Percentiles rank a stretch among this genome's conserved stretches.
Conservation (phyloP, 2,888 invertebrate genomes). For the Orthosia cruda region DNA sequence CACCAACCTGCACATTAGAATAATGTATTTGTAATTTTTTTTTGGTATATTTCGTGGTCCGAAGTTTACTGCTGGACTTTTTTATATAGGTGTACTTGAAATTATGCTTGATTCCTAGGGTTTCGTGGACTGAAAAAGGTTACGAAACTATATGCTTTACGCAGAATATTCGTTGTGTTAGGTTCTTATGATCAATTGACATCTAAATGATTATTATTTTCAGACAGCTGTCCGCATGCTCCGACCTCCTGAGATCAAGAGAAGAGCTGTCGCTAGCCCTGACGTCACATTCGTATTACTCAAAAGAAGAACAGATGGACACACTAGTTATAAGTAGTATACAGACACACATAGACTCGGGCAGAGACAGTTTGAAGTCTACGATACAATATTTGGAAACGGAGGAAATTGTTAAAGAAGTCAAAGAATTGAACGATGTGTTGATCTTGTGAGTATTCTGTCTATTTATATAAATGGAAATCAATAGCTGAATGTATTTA, state of each 20-base stretch:
- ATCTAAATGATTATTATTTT: conserved; percentile 33
- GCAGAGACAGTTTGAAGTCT: conserved; percentile 76
- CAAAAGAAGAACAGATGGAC: conserved; percentile 52
- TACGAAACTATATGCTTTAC: too few species aligned
- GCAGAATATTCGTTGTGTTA: too few species aligned
- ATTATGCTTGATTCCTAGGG: too few species aligned
- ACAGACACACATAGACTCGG: conserved; percentile 74
- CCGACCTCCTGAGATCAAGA: conserved; percentile 80
- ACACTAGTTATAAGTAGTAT: conserved; percentile 52
- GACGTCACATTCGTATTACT: conserved; percentile 59
- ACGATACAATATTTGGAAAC: conserved; percentile 80
- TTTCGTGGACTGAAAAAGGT: too few species aligned
- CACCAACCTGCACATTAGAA: too few species aligned
- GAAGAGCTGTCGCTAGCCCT: conserved; percentile 79
- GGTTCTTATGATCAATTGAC: not conserved
- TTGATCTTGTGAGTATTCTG: conserved; percentile 53
- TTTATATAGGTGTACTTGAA: too few species aligned
- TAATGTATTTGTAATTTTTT: too few species aligned
- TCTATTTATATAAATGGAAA: too few species aligned
- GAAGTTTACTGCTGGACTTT: too few species aligned
- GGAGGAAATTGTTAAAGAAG: conserved; percentile 75
- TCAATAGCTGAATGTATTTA: too few species aligned
- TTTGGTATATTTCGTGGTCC: too few species aligned
- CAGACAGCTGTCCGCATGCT: conserved; percentile 84
- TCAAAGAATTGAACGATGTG: conserved; percentile 77